A percentile compares a stretch with the other conserved stretches of the same genome.
Evolutionary conservation across 1,140 invertebrate species (phyloP).

Genomic region (Aphelenchoides avenae): DNA sequence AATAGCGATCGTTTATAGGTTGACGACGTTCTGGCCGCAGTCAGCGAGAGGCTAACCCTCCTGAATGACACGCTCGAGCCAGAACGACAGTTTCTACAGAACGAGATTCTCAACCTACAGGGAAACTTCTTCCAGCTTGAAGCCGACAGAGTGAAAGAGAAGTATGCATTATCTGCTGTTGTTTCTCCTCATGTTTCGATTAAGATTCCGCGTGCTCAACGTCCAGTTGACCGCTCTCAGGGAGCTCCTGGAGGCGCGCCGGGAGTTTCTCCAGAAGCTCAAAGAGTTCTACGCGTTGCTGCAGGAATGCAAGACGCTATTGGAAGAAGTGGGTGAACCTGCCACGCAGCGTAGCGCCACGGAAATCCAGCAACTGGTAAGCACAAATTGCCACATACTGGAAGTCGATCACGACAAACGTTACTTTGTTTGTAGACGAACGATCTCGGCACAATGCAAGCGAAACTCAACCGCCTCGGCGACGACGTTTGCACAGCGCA

Average conservation of each 20-base stretch:
- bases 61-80: slow-evolving; percentile 4
- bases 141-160: background rate
- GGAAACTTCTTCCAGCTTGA: slow-evolving; percentile 13
- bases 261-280: slow-evolving; percentile 13
- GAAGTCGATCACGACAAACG: background rate
- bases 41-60: background rate
- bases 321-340: background rate
- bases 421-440: slow-evolving; percentile 9
- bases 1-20: slow-evolving; percentile 4
- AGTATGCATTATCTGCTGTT: background rate
- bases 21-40: slow-evolving; percentile 3
- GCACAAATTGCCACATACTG: background rate
- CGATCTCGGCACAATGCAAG: slow-evolving; percentile 9
- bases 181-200: background rate
- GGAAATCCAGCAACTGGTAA: slow-evolving; percentile 13
- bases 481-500: slow-evolving; percentile 13
- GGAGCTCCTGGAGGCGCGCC: too few relatives aligned
- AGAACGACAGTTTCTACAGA: slow-evolving; percentile 1
- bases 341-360: background rate
- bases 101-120: background rate
- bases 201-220: background rate
- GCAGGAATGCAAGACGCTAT: slow-evolving; percentile 15
- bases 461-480: slow-evolving; percentile 3
- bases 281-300: slow-evolving; percentile 18
- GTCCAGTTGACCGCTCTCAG: background rate